Base-by-base conservation (phyloP, 1,140 invertebrate species). In the Caenorhabditis brenneri region DNA sequence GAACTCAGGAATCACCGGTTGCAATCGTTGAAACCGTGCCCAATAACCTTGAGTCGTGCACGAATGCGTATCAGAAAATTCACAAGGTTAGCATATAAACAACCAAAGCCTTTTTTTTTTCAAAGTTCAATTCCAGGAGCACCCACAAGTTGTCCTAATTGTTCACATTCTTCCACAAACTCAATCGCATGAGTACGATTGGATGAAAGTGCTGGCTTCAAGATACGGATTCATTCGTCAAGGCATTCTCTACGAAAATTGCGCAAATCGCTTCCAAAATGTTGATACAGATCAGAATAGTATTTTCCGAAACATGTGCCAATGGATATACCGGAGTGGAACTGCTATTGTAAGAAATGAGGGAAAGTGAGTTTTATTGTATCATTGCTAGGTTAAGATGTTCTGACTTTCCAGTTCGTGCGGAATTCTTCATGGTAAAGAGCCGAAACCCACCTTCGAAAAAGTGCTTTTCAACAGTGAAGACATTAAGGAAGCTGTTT, bases 221-320 rank as follows among this genome's bases (percentile, higher is more conserved):
- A 48, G 58, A 74, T 84, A 80, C 31, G 85, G 81, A 6, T 55
- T 86, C 33, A 74, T 86, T 49, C 69, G 85, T 42, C 85, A 86
- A 42, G 85, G 85, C 29, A 53, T 86, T 5, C 85, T 80, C 12
- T 49, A 58, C 29, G 81, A 86, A 6, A 86, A 86, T 42, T 84
- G 84, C n/a, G 49, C 46, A 9, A 82, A 79, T 9, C 74, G 79
- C 27, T 86, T 86, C 58, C 27, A 84, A 22, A 79, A 58, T 19
- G 84, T 58, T 12, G 79, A 85, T 7, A 79, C 36, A 12, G 49
- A 36, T 22, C 39, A 22, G 19, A 55, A 46, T 10, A 31, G 33
- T 31, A 42, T 84, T 5, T 78, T 84, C 16, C 53, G 85, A 33
- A 86, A 86, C 79, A 83, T 86, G 48, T 74, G 49, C 78, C 85